These are phyloP conservation scores for Blastobasis lacticolella DNA, from an alignment of 2,888 invertebrate genomes.

Conservation along the genomic window DNA sequence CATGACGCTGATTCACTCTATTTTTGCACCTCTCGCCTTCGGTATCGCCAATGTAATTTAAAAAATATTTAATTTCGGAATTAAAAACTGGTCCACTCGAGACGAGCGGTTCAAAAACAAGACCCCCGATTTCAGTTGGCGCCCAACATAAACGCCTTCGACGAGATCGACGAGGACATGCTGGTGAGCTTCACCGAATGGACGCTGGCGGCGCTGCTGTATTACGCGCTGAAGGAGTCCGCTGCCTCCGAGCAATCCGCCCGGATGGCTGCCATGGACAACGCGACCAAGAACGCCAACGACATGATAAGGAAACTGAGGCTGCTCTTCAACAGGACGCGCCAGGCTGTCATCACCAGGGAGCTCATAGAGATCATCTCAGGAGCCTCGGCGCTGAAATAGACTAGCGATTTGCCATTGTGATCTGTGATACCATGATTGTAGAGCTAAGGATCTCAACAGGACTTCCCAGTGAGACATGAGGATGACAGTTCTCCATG, in stretches of 20 bases:
- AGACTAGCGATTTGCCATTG: no score
- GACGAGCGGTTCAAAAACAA: no score
- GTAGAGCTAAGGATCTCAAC: no score
- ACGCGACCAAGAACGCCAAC: slow-evolving; percentile 86
- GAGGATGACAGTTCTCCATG: no score
- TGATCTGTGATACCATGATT: no score
- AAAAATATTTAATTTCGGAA: no score
- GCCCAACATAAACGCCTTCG: slow-evolving; percentile 79
- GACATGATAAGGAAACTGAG: slow-evolving; percentile 86
- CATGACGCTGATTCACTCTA: no score
- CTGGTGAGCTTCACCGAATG: slow-evolving; percentile 82
- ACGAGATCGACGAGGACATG: slow-evolving; percentile 80
- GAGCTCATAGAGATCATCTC: slow-evolving; percentile 95
- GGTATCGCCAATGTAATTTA: no score
- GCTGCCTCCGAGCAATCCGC: slow-evolving; percentile 86
- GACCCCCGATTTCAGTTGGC: slow-evolving; percentile 44
- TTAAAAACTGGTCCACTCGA: no score
- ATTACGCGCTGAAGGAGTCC: slow-evolving; percentile 83
- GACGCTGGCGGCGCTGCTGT: slow-evolving; percentile 80
- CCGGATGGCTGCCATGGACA: slow-evolving; percentile 89
- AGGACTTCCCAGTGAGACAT: no score
- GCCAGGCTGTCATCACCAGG: slow-evolving; percentile 89
- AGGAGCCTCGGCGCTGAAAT: slow-evolving; percentile 80
- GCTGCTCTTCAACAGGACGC: slow-evolving; percentile 83
- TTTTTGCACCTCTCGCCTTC: no score